Evolutionary conservation across 1,140 invertebrate species (phyloP).

Genomic region (Pseudomyrmex sp.): DNA sequence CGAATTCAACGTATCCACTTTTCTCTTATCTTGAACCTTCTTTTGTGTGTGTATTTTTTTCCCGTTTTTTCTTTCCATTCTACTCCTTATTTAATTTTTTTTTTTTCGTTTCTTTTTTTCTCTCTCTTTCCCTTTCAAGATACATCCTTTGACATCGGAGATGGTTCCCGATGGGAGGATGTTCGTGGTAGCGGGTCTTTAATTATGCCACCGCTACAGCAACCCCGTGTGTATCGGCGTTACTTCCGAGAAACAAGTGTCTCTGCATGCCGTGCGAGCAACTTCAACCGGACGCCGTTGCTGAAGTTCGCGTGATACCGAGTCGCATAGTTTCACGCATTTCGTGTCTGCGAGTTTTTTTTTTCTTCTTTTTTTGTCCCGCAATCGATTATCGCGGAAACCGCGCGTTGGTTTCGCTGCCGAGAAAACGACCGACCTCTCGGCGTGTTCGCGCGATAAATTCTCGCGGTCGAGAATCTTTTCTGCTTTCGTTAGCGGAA

Average conservation of each 20-base stretch:
- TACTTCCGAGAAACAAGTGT: slow-evolving; percentile 17
- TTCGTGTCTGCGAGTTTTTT: not conserved
- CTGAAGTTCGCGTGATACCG: slow-evolving; percentile 39
- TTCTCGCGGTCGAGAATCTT: slow-evolving; percentile 13
- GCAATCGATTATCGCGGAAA: slow-evolving; percentile 7
- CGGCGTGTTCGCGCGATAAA: not conserved
- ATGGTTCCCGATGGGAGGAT: not conserved
- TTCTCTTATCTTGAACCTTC: slow-evolving; percentile 2
- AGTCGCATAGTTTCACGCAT: slow-evolving; percentile 53
- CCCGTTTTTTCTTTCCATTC: not conserved
- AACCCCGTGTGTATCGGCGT: not conserved
- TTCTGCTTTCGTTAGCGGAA: not conserved
- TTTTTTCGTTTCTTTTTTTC: not conserved
- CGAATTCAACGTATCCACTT: not conserved
- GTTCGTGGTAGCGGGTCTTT: slow-evolving; percentile 29
- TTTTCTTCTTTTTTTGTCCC: not conserved
- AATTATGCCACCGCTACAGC: slow-evolving; percentile 39
- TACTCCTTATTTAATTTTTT: not conserved
- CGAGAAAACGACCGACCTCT: not conserved
- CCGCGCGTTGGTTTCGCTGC: not conserved
- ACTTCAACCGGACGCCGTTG: not conserved
- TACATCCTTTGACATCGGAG: slow-evolving; percentile 1
- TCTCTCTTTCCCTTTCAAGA: slow-evolving; percentile 18
- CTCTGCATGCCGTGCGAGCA: not conserved
- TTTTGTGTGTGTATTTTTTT: not conserved